Evolutionary conservation across 2,797 vertebrate genomes (phyloP).

Genomic region (Chromobotia macracanthus): DNA sequence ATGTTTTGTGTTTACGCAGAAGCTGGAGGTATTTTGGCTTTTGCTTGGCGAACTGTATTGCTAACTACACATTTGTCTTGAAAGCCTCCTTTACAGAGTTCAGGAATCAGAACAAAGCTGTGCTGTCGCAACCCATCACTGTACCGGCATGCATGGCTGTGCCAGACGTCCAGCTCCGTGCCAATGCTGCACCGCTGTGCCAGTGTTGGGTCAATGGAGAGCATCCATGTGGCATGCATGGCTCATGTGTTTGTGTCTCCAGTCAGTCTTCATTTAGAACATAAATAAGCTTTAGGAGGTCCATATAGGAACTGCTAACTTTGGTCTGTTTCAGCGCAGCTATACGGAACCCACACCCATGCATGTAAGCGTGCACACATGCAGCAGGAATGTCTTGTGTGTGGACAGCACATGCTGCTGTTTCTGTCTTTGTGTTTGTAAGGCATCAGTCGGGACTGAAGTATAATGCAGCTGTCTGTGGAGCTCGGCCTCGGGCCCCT

Average conservation of each 20-base stretch:
- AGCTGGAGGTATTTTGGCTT: slow-evolving; percentile 42
- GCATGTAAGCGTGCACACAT: too few relatives aligned
- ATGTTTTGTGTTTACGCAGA: slow-evolving; percentile 15
- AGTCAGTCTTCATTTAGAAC: slow-evolving; percentile 75
- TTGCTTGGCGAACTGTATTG: background rate
- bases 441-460: slow-evolving; percentile 34
- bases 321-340: slow-evolving; percentile 63
- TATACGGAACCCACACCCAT: slow-evolving; percentile 19
- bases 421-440: slow-evolving; percentile 38
- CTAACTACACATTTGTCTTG: slow-evolving; percentile 3
- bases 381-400: slow-evolving; percentile 32
- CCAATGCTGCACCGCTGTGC: slow-evolving; percentile 59
- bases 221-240: slow-evolving; percentile 69
- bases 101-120: slow-evolving; percentile 11
- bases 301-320: slow-evolving; percentile 69
- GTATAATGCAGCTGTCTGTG: slow-evolving; percentile 50
- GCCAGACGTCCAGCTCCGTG: slow-evolving; percentile 58
- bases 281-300: slow-evolving; percentile 65
- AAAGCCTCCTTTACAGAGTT: slow-evolving; percentile 27
- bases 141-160: slow-evolving; percentile 50
- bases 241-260: slow-evolving; percentile 65
- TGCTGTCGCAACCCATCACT: slow-evolving; percentile 52
- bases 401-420: slow-evolving; percentile 7
- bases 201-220: slow-evolving; percentile 66
- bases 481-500: background rate